These are phyloP conservation scores for Chloroclystis v-ata DNA, from an alignment of 2,888 invertebrate genomes.

Conservation along the genomic window DNA sequence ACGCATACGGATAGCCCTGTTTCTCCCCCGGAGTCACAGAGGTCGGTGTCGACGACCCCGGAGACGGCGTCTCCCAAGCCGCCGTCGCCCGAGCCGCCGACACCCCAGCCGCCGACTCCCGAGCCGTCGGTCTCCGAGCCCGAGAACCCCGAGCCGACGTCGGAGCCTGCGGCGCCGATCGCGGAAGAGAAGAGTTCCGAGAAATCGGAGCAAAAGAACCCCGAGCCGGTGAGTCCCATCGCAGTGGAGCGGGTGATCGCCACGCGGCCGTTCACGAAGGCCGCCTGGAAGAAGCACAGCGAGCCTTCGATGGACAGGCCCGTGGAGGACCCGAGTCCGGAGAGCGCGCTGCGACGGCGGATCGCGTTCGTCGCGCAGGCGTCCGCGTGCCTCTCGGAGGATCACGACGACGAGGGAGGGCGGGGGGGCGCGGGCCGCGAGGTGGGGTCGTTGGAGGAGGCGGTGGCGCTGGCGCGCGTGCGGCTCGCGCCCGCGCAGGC, in stretches of 20 bases:
- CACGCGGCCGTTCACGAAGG: constrained; percentile 74
- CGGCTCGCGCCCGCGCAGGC: constrained; percentile 63
- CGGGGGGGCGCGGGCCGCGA: constrained; percentile 39
- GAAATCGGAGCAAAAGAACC: constrained; percentile 25
- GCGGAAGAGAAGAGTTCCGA: constrained; percentile 22
- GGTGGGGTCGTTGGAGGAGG: constrained; percentile 76
- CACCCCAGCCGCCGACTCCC: constrained; percentile 6
- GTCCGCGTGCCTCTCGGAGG: constrained; percentile 73
- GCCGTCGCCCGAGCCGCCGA: constrained; percentile 25
- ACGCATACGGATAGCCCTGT: constrained; percentile 26
- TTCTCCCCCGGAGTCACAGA: constrained; percentile 10
- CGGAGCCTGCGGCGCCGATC: constrained; percentile 18
- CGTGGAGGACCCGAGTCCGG: constrained; percentile 68
- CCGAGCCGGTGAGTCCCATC: constrained; percentile 56
- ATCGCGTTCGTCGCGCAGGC: constrained; percentile 77
- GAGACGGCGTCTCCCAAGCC: constrained; percentile 16
- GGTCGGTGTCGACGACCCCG: constrained; percentile 11
- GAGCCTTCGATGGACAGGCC: constrained; percentile 63
- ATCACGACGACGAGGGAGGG: constrained; percentile 64
- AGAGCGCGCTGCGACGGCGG: constrained; percentile 66
- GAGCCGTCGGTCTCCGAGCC: constrained; percentile 1
- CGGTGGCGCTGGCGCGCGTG: constrained; percentile 70
- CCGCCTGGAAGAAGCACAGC: constrained; percentile 70
- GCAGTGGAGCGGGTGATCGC: constrained; percentile 71
- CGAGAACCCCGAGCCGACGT: constrained; percentile 21